Conservation (phyloP, 2,113 vertebrate genomes). For the Apaloderma vittatum region DNA sequence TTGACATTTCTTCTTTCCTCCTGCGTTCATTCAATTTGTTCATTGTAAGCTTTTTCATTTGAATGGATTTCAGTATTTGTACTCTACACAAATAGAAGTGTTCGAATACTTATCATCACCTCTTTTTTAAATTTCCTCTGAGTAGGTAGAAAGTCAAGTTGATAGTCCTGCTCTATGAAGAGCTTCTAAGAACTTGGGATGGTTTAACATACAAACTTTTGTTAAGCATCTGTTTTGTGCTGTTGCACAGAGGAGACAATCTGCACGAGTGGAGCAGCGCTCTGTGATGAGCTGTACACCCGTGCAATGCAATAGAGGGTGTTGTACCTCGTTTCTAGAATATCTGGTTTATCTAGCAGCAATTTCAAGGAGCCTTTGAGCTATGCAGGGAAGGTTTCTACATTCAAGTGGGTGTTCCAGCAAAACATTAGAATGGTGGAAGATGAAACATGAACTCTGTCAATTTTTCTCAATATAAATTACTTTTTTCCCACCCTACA, state of each 20-base stretch:
- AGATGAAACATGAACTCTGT: not conserved
- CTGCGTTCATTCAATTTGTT: not conserved
- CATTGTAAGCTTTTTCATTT: not conserved
- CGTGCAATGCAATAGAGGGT: not conserved
- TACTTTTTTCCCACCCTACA: accelerated
- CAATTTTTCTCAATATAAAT: not conserved
- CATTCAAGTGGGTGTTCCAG: not conserved
- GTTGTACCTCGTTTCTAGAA: not conserved
- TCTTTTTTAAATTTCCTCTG: not conserved
- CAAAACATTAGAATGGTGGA: not conserved
- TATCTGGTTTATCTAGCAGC: not conserved
- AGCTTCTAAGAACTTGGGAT: not conserved
- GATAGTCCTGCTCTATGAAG: not conserved
- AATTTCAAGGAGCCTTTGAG: not conserved
- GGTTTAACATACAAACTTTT: not conserved
- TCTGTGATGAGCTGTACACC: not conserved
- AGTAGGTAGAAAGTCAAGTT: not conserved
- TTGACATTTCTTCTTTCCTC: not conserved
- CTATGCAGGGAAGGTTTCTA: not conserved
- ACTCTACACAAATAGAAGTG: not conserved
- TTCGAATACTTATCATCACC: not conserved
- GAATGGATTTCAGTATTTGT: not conserved
- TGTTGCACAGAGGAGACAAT: not conserved
- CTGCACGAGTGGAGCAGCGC: not conserved
- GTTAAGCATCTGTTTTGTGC: not conserved